Conservation (phyloP, 2,113 vertebrate genomes). For the Muscicapa adusta region DNA sequence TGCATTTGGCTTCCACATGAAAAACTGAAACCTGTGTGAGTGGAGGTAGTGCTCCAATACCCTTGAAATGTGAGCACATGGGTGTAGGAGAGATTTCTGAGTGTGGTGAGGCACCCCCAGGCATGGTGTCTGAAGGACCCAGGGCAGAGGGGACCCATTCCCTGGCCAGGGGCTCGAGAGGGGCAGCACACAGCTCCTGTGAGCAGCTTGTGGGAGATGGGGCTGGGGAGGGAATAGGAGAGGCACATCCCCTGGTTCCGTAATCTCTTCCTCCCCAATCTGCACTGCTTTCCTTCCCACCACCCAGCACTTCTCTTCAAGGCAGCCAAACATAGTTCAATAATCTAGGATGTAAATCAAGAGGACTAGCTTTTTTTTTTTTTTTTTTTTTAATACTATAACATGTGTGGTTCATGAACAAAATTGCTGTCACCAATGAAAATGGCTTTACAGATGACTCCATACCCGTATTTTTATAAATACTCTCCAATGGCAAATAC, state of each 20-base stretch:
- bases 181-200: fast-evolving
- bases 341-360: neutral
- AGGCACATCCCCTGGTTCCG: fast-evolving
- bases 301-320: neutral
- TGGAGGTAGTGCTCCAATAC: neutral
- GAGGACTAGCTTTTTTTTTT: neutral
- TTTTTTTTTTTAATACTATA: neutral
- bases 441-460: neutral
- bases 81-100: neutral
- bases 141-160: fast-evolving
- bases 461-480: neutral
- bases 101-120: neutral
- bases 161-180: fast-evolving
- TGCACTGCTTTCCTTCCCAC: neutral
- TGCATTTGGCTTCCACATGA: neutral
- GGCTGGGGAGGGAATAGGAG: fast-evolving
- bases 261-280: neutral
- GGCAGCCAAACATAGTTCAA: fast-evolving
- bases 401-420: neutral
- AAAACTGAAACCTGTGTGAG: neutral
- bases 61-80: neutral
- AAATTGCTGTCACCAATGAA: neutral
- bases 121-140: neutral
- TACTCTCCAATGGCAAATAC: neutral
- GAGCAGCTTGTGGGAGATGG: fast-evolving